Evolutionary conservation across 2,888 invertebrate species (phyloP).

Genomic region (Ommatoiulus sabulosus): DNA sequence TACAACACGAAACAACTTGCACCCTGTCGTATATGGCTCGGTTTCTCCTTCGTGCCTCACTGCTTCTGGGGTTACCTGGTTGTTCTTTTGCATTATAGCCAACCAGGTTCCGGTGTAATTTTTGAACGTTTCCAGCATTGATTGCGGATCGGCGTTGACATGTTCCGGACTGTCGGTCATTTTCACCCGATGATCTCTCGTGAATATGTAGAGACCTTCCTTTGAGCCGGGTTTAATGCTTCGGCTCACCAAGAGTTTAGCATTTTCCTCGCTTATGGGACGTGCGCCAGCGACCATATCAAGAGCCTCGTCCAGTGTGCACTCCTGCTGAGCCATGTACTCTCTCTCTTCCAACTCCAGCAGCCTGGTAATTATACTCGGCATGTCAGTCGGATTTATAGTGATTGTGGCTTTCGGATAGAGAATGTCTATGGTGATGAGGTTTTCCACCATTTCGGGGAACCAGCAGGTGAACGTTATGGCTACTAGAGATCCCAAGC

Average conservation of each 20-base stretch:
- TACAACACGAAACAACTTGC: constrained; percentile 34
- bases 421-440: constrained; percentile 62
- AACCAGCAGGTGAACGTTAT: constrained; percentile 65
- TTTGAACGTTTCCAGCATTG: neutral
- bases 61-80: constrained; percentile 30
- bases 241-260: constrained; percentile 21
- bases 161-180: neutral
- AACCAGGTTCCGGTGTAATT: neutral
- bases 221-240: constrained; percentile 37
- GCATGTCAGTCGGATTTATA: neutral
- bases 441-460: constrained; percentile 64
- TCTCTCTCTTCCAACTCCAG: constrained; percentile 49
- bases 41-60: constrained; percentile 14
- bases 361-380: neutral
- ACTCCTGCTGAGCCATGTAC: neutral
- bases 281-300: neutral
- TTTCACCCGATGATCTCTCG: constrained; percentile 49
- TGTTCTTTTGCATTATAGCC: constrained; percentile 9
- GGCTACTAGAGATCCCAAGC: constrained; percentile 66
- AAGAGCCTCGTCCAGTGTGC: constrained; percentile 38
- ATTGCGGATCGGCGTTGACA: neutral
- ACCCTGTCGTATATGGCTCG: neutral
- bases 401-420: constrained; percentile 31
- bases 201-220: neutral
- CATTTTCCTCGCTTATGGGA: constrained; percentile 41